Evolutionary conservation across 2,797 vertebrate genomes (phyloP), one percentile per base, ranked within the genome.

Genomic region (Hyperoplus lanceolatus): DNA sequence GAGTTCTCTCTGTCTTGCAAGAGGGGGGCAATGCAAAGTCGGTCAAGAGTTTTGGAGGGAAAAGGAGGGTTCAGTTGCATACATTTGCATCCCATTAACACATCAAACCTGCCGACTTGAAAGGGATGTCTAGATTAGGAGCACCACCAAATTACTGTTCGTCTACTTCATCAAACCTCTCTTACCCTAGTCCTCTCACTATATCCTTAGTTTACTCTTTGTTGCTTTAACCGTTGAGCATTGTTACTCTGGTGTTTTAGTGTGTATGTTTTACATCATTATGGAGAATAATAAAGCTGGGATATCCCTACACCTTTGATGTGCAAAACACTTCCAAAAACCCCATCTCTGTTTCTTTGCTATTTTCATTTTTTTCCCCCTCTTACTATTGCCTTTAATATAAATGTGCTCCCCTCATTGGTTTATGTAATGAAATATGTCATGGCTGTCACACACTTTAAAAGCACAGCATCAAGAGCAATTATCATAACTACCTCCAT

Each of bases 51-150:
- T 89, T 77, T 73, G 83, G 73, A 81, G 62, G 57, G 68, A 84
- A 90, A 87, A 87, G 57, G 48, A 64, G 55, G 21, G 46, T 73
- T 92, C 57, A 92, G 95, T 94, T 93, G 85, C 92, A 94, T 92
- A 21, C 0, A 95, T 95, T 92, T 94, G 85, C 94, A 94, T 95
- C 63, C 12, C 50, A 94, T 94, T 95, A 94, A 86, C 93, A 95
- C 91, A 93, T 95, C 93, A 95, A 94, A 94, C 88, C 88, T 89
- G 80, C 87, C 82, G 80, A 93, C 90, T 92, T 94, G 86, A 94
- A 94, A 94, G 88, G 73, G 75, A 84, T 49, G 86, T 83, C 87
- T 91, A 94, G 90, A 94, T 94, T 90, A 91, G 90, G 86, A 93
- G 87, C 82, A 90, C 68, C 84, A 86, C 61, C 79, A 82, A 87